Base-by-base conservation (phyloP, 2,113 vertebrate genomes). In the Halichoerus grypus region DNA sequence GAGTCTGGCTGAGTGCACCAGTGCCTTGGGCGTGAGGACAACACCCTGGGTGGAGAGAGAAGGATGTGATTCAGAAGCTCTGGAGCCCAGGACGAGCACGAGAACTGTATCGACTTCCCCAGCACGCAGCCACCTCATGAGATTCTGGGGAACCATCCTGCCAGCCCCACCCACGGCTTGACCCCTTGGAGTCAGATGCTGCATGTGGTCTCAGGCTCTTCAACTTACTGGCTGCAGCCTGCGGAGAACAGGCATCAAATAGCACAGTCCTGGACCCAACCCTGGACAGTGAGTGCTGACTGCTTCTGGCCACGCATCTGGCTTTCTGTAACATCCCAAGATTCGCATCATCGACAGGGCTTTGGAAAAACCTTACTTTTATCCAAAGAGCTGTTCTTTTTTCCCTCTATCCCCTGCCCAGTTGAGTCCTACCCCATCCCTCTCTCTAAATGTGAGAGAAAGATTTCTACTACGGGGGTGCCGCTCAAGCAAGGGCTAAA, bases 401-500 rank as follows among this genome's bases (percentile, higher is more conserved):
- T 72, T 55, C 3, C 42, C 31, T 61, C 39, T 0, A 3, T 69
- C 63, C 49, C 57, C 22, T 80, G 49, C 26, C 61, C 28, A 4
- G 28, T 7, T 83, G 55, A 90, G n/a, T 90, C 39, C 81, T 80
- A 36, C 15, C 18, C 4, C 13, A 67, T 85, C 49, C 22, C 46
- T 79, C 22, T 57, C 19, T 81, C 18, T 85, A 80, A 51, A 80
- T 91, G 77, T 53, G 39, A 93, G 33, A 82, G 55, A 51, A 90
- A 72, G 12, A 42, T n/a, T 94, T 95, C 90, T 76, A 69, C n/a
- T 49, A n/a, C 12, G 84, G 36, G 57, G 63, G 94, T 76, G 0
- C 0, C 85, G 31, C 81, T 97, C 94, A 90, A 65, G 91, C 88
- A 94, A 76, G 42, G 55, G 59, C 7, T 39, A 93, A 97, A 97